Percentiles rank a stretch among this genome's conserved stretches.
phyloP scores from a whole-genome alignment of 2,113 vertebrate genomes.

The Hippopotamus amphibius region DNA sequence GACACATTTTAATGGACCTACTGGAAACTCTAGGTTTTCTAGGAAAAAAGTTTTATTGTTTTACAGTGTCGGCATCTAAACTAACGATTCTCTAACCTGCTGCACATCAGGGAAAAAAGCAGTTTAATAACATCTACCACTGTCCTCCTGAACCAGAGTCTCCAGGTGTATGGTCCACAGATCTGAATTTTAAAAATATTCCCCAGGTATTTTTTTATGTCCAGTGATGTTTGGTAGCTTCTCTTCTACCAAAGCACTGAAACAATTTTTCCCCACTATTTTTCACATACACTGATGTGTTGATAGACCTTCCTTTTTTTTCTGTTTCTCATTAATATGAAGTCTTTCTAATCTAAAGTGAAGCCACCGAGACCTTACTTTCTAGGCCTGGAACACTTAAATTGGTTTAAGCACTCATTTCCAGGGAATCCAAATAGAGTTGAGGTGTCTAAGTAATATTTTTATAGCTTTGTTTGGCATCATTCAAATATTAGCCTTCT shows the following conservation, averaged over 20 bases:
- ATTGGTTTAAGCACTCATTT: constrained; percentile 21
- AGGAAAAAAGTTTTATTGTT: constrained; percentile 12
- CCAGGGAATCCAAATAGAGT: constrained; percentile 20
- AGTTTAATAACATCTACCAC: neutral
- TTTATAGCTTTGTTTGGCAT: constrained; percentile 41
- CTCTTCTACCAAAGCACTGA: neutral
- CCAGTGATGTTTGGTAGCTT: neutral
- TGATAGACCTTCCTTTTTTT: neutral
- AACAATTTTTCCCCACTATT: neutral
- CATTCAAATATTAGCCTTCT: neutral
- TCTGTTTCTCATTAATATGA: neutral
- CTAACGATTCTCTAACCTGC: constrained; percentile 32
- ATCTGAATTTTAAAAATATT: neutral
- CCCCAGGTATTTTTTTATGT: neutral
- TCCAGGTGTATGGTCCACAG: neutral
- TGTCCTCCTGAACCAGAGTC: neutral
- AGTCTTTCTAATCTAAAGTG: constrained; percentile 29
- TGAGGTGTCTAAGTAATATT: neutral
- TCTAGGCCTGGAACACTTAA: constrained; percentile 35
- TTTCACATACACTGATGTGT: neutral
- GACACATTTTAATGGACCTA: constrained; percentile 32
- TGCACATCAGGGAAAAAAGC: neutral
- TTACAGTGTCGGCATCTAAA: constrained; percentile 42
- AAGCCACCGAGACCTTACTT: constrained; percentile 48
- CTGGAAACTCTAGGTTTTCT: constrained; percentile 23